Evolutionary conservation across 2,113 vertebrate species (phyloP).

Genomic region (Hippolais icterina): DNA sequence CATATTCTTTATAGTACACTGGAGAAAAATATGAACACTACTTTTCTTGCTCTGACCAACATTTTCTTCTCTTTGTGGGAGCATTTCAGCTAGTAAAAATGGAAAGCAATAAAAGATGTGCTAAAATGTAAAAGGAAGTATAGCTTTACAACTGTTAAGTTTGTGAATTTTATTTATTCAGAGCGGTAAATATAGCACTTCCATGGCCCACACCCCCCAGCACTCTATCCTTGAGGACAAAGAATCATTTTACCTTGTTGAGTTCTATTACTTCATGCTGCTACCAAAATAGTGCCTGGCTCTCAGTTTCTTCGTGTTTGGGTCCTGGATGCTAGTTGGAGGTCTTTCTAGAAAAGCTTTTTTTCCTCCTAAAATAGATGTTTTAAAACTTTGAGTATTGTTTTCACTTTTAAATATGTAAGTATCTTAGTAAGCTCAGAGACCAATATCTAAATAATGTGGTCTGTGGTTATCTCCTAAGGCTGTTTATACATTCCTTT

Average conservation of each 20-base stretch:
- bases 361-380: not conserved
- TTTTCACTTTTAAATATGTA: not conserved
- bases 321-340: not conserved
- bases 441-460: not conserved
- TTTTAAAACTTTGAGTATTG: not conserved
- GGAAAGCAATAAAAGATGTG: not conserved
- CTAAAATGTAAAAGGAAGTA: not conserved
- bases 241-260: conserved; percentile 29
- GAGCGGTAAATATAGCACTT: not conserved
- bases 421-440: not conserved
- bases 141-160: not conserved
- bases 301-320: not conserved
- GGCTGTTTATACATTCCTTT: not conserved
- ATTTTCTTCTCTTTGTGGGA: not conserved
- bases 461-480: not conserved
- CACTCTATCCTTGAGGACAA: conserved; percentile 20
- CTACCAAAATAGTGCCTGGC: not conserved
- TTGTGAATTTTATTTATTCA: conserved; percentile 8
- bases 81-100: not conserved
- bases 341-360: not conserved
- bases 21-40: not conserved
- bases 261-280: conserved; percentile 43
- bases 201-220: not conserved
- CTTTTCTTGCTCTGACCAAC: not conserved
- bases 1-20: not conserved